Conservation (phyloP, 2,113 vertebrate genomes). For the Diadophis punctatus region DNA sequence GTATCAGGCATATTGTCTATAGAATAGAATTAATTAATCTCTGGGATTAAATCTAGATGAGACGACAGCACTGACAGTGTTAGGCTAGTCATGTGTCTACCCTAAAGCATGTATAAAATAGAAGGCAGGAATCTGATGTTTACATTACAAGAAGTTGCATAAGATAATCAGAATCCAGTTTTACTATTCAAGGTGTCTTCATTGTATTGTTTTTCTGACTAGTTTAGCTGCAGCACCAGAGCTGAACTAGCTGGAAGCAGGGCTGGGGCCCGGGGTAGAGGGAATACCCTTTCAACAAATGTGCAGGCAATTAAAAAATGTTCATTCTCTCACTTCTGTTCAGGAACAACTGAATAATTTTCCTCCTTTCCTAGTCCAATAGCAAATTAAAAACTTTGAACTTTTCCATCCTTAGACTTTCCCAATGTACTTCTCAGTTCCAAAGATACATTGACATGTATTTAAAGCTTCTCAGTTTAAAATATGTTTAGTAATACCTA, state of each 20-base stretch:
- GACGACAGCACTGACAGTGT: neutral
- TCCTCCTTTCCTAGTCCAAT: neutral
- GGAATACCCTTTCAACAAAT: neutral
- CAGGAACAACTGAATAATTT: neutral
- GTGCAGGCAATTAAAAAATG: neutral
- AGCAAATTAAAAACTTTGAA: neutral
- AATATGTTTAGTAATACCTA: neutral
- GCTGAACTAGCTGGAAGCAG: neutral
- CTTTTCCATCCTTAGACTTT: neutral
- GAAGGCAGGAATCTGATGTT: neutral
- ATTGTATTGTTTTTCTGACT: too few species aligned
- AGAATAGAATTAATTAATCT: neutral
- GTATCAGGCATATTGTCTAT: neutral
- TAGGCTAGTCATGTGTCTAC: neutral
- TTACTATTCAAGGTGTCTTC: neutral
- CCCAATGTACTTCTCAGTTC: neutral
- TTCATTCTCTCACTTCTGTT: neutral
- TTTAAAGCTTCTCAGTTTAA: neutral
- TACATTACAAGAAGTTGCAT: neutral
- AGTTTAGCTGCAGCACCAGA: neutral
- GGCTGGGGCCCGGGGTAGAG: neutral
- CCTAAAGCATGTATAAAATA: neutral
- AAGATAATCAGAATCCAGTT: neutral
- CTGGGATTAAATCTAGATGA: neutral
- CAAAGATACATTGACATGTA: neutral